Conservation (phyloP, 2,888 invertebrate genomes). For the Noctua janthina region DNA sequence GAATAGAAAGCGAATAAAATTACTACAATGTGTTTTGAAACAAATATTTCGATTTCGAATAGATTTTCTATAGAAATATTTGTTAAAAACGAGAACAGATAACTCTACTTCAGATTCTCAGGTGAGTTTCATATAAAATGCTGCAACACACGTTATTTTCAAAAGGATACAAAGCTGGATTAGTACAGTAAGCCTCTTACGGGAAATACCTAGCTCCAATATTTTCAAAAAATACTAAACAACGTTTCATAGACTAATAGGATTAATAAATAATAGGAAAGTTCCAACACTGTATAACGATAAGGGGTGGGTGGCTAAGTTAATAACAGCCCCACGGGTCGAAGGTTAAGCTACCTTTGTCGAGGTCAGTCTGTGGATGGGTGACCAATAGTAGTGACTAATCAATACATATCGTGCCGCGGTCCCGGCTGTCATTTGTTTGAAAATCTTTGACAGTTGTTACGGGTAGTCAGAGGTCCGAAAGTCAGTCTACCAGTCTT, state of each 20-base stretch:
- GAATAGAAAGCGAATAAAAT: background rate
- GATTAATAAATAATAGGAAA: background rate
- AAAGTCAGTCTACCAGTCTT: background rate
- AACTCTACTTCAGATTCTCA: background rate
- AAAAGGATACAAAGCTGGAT: conserved; percentile 5
- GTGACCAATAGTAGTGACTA: background rate
- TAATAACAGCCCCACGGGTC: background rate
- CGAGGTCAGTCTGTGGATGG: background rate
- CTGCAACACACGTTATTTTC: background rate
- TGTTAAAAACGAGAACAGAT: background rate
- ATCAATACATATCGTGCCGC: background rate
- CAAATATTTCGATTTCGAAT: background rate
- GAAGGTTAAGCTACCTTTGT: background rate
- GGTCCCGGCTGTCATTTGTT: background rate
- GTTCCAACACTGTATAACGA: background rate
- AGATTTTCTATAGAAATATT: background rate
- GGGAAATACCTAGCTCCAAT: background rate
- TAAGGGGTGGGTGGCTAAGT: background rate
- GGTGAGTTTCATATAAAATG: background rate
- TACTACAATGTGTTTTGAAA: background rate
- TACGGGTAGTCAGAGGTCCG: background rate
- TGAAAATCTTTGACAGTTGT: background rate
- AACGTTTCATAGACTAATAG: background rate
- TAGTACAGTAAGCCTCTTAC: conserved; percentile 1
- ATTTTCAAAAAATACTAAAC: background rate